Percentiles rank a stretch among this genome's conserved stretches.
These are phyloP conservation scores for Pollenia angustigena DNA, from an alignment of 2,888 invertebrate genomes.

Conservation along the genomic window DNA sequence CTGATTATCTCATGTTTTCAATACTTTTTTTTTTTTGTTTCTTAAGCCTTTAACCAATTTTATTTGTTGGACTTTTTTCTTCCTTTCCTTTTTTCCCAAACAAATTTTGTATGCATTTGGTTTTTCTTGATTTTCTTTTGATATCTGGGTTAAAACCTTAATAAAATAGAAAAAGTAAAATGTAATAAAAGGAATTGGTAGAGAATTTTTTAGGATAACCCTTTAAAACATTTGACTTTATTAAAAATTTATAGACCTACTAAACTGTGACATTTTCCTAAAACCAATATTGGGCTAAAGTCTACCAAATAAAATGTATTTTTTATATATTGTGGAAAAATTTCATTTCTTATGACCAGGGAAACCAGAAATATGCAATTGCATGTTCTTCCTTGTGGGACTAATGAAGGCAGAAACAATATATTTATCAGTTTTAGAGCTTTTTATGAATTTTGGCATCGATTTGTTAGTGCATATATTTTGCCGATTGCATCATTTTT, in stretches of 20 bases:
- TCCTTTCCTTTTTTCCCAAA: background rate
- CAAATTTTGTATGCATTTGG: constrained; percentile 38
- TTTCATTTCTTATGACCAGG: too few species aligned
- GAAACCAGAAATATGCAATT: too few species aligned
- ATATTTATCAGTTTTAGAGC: too few species aligned
- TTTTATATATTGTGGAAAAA: too few species aligned
- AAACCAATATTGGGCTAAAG: constrained; percentile 26
- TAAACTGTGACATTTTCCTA: constrained; percentile 66
- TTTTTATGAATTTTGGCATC: too few species aligned
- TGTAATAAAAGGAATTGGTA: constrained; percentile 18
- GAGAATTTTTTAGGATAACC: constrained; percentile 16
- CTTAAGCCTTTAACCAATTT: constrained; percentile 24
- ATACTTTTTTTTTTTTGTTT: constrained; percentile 25
- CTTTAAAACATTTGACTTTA: constrained; percentile 63
- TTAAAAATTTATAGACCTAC: constrained; percentile 65
- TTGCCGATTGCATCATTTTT: too few species aligned
- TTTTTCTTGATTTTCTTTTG: background rate
- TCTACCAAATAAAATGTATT: background rate
- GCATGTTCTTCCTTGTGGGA: too few species aligned
- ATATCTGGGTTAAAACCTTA: constrained; percentile 54
- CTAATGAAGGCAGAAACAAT: too few species aligned
- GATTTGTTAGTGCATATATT: too few species aligned
- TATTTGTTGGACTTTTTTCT: constrained; percentile 18
- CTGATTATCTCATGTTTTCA: constrained; percentile 51
- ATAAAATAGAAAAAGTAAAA: constrained; percentile 27